phyloP scores from a whole-genome alignment of 2,888 invertebrate species.

The Chorisops tibialis region DNA sequence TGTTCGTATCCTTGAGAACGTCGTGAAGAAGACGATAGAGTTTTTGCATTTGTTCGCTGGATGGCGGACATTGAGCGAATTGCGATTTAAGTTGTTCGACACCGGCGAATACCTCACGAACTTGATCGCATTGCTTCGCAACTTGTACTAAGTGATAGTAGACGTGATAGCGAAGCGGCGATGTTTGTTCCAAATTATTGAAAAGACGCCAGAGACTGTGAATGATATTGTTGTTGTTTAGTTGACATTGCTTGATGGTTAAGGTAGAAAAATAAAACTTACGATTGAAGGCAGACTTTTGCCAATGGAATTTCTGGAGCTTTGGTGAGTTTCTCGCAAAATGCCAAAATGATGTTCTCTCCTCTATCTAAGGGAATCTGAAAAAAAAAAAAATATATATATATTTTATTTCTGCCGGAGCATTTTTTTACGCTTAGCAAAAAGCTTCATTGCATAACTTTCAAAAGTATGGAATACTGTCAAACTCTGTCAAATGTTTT shows the following conservation, averaged over 20 bases:
- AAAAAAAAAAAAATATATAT: slow-evolving; percentile 33
- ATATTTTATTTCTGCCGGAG: no score
- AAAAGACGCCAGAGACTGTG: slow-evolving; percentile 83
- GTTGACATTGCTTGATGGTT: neutral
- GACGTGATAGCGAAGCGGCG: slow-evolving; percentile 84
- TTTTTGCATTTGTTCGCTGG: slow-evolving; percentile 88
- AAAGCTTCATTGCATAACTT: no score
- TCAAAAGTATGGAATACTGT: no score
- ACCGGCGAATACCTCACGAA: slow-evolving; percentile 79
- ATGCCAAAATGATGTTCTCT: slow-evolving; percentile 82
- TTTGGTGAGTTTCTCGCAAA: slow-evolving; percentile 89
- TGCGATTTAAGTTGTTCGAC: slow-evolving; percentile 79
- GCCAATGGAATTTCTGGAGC: slow-evolving; percentile 78
- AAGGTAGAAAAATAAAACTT: slow-evolving; percentile 52
- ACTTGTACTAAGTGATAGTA: slow-evolving; percentile 89
- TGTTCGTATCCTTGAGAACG: slow-evolving; percentile 79
- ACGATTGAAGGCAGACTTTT: slow-evolving; percentile 79
- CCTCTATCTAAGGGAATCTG: slow-evolving; percentile 82
- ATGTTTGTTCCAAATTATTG: slow-evolving; percentile 81
- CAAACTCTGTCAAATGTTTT: no score
- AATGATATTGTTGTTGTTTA: neutral
- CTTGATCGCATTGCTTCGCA: slow-evolving; percentile 82
- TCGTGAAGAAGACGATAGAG: slow-evolving; percentile 84
- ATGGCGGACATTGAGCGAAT: slow-evolving; percentile 74
- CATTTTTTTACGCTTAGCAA: no score